Percentiles rank a stretch among this genome's conserved stretches.
phyloP scores from a whole-genome alignment of 37 sponge, comb jelly and placozoan genomes.

The Aplysina aerophoba region DNA sequence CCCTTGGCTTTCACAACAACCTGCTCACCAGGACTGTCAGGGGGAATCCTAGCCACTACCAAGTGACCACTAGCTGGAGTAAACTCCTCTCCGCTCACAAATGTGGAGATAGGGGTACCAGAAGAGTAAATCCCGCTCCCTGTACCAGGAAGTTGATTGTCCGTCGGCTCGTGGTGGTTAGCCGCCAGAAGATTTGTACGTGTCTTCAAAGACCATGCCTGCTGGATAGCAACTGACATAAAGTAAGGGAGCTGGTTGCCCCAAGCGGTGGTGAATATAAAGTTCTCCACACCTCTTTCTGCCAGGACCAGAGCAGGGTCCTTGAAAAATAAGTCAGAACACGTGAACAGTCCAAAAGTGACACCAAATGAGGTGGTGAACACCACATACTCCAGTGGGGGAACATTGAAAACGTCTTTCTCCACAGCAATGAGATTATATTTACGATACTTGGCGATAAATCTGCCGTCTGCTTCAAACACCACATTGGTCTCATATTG shows the following conservation, averaged over 20 bases:
- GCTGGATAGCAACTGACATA: constrained; percentile 43
- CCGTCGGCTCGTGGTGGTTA: constrained; percentile 28
- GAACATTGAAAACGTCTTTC: background rate
- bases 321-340: constrained; percentile 58
- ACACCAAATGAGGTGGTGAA: constrained; percentile 64
- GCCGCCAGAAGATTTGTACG: constrained; percentile 51
- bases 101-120: constrained; percentile 15
- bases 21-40: too few species aligned
- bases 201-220: constrained; percentile 40
- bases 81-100: background rate
- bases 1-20: background rate
- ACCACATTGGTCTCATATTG: constrained; percentile 66
- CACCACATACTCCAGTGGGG: background rate
- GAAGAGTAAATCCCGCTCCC: constrained; percentile 66
- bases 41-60: background rate
- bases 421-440: constrained; percentile 42
- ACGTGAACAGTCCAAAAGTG: constrained; percentile 69
- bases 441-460: constrained; percentile 69
- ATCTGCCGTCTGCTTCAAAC: constrained; percentile 58
- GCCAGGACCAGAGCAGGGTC: constrained; percentile 36
- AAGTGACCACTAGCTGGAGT: background rate
- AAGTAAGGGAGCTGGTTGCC: constrained; percentile 42
- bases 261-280: constrained; percentile 68
- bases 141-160: background rate
- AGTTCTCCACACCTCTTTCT: constrained; percentile 40